These are phyloP conservation scores for Fulmarus glacialis DNA, from an alignment of 2,113 vertebrate species.

Conservation along the genomic window DNA sequence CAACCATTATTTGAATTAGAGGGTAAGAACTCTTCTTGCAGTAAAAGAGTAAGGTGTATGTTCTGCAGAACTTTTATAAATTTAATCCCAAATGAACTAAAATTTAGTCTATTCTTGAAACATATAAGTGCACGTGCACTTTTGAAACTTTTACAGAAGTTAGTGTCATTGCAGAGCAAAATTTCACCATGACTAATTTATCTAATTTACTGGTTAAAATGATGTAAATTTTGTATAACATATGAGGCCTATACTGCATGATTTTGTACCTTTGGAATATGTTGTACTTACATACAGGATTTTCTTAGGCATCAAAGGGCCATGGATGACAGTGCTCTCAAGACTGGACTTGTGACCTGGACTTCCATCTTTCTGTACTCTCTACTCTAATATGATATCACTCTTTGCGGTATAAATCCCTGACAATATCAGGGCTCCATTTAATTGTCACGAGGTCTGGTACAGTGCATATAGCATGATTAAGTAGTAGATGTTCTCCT, in stretches of 20 bases:
- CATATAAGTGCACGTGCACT: neutral
- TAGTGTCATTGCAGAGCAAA: neutral
- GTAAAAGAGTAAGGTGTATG: neutral
- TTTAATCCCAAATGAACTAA: neutral
- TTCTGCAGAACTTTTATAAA: neutral
- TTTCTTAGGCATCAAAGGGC: neutral
- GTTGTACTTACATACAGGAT: neutral
- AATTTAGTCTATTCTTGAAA: neutral
- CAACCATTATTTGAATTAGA: neutral
- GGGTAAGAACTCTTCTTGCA: neutral
- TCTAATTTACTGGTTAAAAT: neutral
- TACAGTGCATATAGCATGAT: neutral
- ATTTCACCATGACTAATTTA: neutral
- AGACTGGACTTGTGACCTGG: neutral
- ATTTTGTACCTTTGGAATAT: neutral
- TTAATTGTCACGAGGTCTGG: neutral
- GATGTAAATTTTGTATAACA: neutral
- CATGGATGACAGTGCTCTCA: neutral
- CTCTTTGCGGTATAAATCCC: neutral
- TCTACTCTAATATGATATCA: neutral
- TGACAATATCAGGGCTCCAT: neutral
- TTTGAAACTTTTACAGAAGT: neutral
- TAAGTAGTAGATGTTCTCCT: neutral
- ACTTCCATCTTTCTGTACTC: neutral
- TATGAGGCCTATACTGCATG: neutral